Conservation (phyloP, 2,888 invertebrate species). For the Agonopterix alstromeriana region DNA sequence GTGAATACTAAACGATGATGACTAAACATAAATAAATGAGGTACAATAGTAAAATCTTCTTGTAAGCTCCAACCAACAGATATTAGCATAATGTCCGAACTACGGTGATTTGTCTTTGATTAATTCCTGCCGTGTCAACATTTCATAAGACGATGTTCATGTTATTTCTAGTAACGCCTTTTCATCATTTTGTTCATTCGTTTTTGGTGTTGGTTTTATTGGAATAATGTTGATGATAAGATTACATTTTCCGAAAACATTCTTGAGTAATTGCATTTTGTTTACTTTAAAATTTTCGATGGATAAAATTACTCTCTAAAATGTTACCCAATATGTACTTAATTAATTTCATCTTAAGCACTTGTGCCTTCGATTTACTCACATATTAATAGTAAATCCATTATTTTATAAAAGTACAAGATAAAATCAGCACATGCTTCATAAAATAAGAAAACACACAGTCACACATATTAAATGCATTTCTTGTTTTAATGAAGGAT, state of each 20-base stretch:
- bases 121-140: slow-evolving; percentile 54
- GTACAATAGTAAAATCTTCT: slow-evolving; percentile 32
- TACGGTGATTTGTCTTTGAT: slow-evolving; percentile 44
- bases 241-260: not conserved
- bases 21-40: slow-evolving; percentile 65
- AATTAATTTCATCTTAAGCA: too few relatives aligned
- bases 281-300: too few relatives aligned
- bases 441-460: too few relatives aligned
- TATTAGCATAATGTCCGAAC: slow-evolving; percentile 42
- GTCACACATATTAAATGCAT: too few relatives aligned
- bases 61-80: slow-evolving; percentile 20
- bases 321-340: too few relatives aligned
- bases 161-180: slow-evolving; percentile 54
- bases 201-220: slow-evolving; percentile 31
- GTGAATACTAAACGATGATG: slow-evolving; percentile 61
- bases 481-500: too few relatives aligned
- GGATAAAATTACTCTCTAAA: too few relatives aligned
- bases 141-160: slow-evolving; percentile 41
- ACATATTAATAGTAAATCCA: too few relatives aligned
- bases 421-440: too few relatives aligned
- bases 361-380: too few relatives aligned
- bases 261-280: too few relatives aligned
- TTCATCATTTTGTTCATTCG: slow-evolving; percentile 37
- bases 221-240: slow-evolving; percentile 23
- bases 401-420: too few relatives aligned